Percentiles rank a stretch among this genome's conserved stretches.
phyloP scores from a whole-genome alignment of 2,888 invertebrate species.

The Sarcophaga carnaria region DNA sequence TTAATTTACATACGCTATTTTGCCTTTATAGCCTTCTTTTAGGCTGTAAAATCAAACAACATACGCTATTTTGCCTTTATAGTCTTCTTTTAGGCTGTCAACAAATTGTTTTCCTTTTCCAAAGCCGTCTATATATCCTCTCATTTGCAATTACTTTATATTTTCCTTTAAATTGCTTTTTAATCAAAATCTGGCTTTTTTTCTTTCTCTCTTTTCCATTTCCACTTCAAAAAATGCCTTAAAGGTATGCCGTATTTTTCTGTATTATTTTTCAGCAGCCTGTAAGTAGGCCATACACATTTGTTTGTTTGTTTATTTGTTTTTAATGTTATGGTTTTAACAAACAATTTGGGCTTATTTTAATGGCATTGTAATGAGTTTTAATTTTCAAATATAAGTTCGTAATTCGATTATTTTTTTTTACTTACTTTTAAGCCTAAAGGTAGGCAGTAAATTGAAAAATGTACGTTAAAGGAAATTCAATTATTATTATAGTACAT shows the following conservation, averaged over 20 bases:
- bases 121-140: neutral
- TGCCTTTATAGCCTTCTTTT: constrained; percentile 12
- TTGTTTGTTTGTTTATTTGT: constrained; percentile 4
- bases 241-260: constrained; percentile 53
- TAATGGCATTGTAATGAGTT: constrained; percentile 18
- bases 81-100: constrained; percentile 46
- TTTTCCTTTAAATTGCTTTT: constrained; percentile 14
- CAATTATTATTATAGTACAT: too few relatives aligned
- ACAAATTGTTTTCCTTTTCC: constrained; percentile 15
- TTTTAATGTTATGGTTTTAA: neutral
- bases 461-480: too few relatives aligned
- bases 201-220: neutral
- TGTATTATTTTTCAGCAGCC: neutral
- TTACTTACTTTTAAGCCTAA: constrained; percentile 21
- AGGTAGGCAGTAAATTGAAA: constrained; percentile 41
- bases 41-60: neutral
- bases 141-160: constrained; percentile 43
- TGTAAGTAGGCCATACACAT: constrained; percentile 28
- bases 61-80: neutral
- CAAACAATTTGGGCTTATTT: neutral
- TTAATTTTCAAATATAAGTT: constrained; percentile 45
- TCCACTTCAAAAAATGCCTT: constrained; percentile 19
- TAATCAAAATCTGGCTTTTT: constrained; percentile 20
- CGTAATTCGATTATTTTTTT: neutral
- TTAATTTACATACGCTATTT: neutral